phyloP scores from a whole-genome alignment of 2,797 vertebrate species.

The Apodemus agrarius region DNA sequence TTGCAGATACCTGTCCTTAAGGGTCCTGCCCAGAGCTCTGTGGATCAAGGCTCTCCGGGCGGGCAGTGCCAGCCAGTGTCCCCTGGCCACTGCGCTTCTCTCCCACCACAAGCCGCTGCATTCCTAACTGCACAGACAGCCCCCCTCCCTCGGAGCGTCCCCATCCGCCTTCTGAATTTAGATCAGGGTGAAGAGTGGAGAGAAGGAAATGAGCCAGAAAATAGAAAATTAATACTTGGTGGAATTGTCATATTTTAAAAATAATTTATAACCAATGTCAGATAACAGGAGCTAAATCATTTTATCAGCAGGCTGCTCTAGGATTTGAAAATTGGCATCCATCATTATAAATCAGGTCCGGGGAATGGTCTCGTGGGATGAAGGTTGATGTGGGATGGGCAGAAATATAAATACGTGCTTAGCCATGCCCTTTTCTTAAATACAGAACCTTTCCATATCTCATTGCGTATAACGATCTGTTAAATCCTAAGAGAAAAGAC shows the following conservation, averaged over 20 bases:
- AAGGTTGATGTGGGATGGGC: conserved; percentile 26
- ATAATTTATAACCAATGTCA: conserved; percentile 78
- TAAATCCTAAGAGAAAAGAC: neutral
- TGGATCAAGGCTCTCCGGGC: too few relatives aligned
- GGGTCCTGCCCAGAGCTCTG: neutral
- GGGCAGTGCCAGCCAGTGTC: neutral
- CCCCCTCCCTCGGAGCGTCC: neutral
- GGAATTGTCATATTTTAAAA: conserved; percentile 80
- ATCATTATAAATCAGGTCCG: conserved; percentile 64
- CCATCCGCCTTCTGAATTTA: conserved; percentile 63
- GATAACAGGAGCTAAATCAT: conserved; percentile 75
- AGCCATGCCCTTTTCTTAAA: conserved; percentile 62
- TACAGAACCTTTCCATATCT: neutral
- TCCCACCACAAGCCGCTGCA: neutral
- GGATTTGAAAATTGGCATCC: conserved; percentile 70
- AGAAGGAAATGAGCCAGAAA: conserved; percentile 83
- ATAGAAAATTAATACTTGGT: conserved; percentile 82
- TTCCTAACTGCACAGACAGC: neutral
- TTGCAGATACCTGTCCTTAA: neutral
- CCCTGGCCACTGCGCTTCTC: neutral
- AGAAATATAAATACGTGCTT: conserved; percentile 72
- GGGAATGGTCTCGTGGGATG: conserved; percentile 44
- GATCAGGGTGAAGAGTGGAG: conserved; percentile 68
- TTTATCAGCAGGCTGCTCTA: conserved; percentile 68
- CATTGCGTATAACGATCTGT: neutral